Conservation (phyloP, 1,140 invertebrate species). For the Drosophila nikananu region DNA sequence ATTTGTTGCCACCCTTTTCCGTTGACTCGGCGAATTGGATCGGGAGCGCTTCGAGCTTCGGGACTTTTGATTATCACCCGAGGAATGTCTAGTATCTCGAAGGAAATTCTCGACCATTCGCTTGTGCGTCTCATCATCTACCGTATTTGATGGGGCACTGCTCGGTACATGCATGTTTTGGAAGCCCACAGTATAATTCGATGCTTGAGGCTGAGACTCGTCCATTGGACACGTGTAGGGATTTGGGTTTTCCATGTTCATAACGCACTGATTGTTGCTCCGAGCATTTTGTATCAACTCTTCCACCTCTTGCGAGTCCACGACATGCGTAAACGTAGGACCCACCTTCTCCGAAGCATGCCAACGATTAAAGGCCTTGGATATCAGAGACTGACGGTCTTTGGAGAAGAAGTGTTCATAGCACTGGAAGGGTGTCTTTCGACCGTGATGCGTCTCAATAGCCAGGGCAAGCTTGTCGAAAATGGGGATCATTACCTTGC, state of each 20-base stretch:
- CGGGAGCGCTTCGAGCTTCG: constrained; percentile 44
- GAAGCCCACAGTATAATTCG: constrained; percentile 12
- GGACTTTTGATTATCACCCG: not conserved
- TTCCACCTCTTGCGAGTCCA: constrained; percentile 69
- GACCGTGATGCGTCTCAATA: constrained; percentile 76
- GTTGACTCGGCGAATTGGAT: constrained; percentile 35
- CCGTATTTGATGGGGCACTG: not conserved
- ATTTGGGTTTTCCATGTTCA: constrained; percentile 10
- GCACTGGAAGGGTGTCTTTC: constrained; percentile 62
- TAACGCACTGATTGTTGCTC: constrained; percentile 2
- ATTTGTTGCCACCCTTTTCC: constrained; percentile 24
- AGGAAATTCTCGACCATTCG: constrained; percentile 74
- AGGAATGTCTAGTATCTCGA: constrained; percentile 45
- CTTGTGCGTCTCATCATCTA: constrained; percentile 77
- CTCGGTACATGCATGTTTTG: not conserved
- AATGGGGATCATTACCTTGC: constrained; percentile 66
- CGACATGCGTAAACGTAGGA: constrained; percentile 72
- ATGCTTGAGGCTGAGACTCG: not conserved
- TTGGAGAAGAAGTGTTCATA: constrained; percentile 59
- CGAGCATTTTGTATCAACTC: constrained; percentile 47
- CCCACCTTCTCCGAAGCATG: constrained; percentile 73
- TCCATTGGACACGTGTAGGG: constrained; percentile 4
- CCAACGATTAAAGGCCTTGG: constrained; percentile 57
- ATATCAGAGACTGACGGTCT: constrained; percentile 51
- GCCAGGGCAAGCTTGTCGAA: constrained; percentile 66